Evolutionary conservation across 2,113 vertebrate genomes (phyloP), one percentile per base, ranked within the genome.

Genomic region (Oncorhynchus clarkii): DNA sequence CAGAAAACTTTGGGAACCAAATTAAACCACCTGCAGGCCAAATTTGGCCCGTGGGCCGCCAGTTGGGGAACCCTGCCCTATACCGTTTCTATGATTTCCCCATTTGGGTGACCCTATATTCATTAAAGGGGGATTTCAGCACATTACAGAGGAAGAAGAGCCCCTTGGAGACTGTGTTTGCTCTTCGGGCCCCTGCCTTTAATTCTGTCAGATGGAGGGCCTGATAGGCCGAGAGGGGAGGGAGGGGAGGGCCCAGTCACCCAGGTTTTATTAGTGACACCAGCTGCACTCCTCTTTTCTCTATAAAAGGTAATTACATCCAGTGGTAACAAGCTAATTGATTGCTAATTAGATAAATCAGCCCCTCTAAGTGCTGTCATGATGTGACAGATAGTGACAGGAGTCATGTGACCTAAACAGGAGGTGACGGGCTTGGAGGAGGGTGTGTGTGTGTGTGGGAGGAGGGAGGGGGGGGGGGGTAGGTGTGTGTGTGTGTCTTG

Each of bases 311-410:
- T 98, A 96, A 99, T 99, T 99, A 98, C 96, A 93, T 95, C 95
- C 94, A 96, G 96, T 97, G 95, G 96, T 98, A 98, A 98, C 96
- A 97, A 97, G 97, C 96, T 99, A 99, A 99, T 99, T 98, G 97
- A 99, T 98, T 98, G 96, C 96, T 99, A 99, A 99, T 99, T 97
- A 97, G 97, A 96, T 97, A 95, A 97, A 98, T 97, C 95, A 95
- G 95, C 96, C 95, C 29, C 93, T 93, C 92, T 94, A 93, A 96
- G 95, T 86, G 87, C 95, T 94, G 95, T 95, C 96, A 96, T 94
- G 90, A 90, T 92, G 92, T 97, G 96, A 96, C 95, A 96, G 96
- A 98, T 97, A 95, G 94, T 85, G 86, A 88, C 80, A 75, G 69
- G 73, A 90, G 92, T 95, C 94, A 95, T 90, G 84, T 95, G 95